Percentiles rank a stretch among this genome's conserved stretches.
These are phyloP conservation scores for Venusia cambrica DNA, from an alignment of 2,888 invertebrate species.

Conservation along the genomic window DNA sequence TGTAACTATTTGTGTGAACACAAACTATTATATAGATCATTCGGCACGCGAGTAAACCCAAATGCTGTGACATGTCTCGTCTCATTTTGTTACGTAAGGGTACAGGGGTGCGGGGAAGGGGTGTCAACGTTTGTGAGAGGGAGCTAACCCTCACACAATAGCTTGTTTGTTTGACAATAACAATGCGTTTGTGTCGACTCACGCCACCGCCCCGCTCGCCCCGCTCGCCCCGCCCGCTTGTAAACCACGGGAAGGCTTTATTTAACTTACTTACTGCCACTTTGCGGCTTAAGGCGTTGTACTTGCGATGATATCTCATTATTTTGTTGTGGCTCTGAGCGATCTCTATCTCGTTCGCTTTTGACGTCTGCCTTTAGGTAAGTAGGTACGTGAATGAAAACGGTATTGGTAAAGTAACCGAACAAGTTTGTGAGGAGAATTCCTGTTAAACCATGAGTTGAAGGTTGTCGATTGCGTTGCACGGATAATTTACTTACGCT, in stretches of 20 bases:
- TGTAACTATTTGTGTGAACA: no score
- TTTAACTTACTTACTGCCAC: constrained; percentile 6
- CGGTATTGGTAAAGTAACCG: no score
- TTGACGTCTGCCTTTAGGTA: no score
- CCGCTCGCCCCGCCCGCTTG: not conserved
- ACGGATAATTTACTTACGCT: no score
- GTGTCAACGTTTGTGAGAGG: no score
- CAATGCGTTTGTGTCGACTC: constrained; percentile 17
- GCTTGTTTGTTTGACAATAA: constrained; percentile 18
- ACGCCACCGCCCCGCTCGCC: constrained; percentile 1
- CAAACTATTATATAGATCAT: no score
- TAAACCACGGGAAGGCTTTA: constrained; percentile 10
- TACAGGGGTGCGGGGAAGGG: not conserved
- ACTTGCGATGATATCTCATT: constrained; percentile 15
- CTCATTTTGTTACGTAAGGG: not conserved
- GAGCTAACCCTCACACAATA: constrained; percentile 9
- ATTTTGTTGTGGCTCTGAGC: constrained; percentile 14
- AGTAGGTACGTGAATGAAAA: not conserved
- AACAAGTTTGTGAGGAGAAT: no score
- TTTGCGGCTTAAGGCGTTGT: constrained; percentile 20
- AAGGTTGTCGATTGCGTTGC: no score
- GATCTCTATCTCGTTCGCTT: constrained; percentile 9
- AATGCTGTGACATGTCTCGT: no score
- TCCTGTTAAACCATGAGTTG: no score
- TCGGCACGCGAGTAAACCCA: no score